phyloP scores from a whole-genome alignment of 2,113 vertebrate genomes.

The Ceyx margarethae region DNA sequence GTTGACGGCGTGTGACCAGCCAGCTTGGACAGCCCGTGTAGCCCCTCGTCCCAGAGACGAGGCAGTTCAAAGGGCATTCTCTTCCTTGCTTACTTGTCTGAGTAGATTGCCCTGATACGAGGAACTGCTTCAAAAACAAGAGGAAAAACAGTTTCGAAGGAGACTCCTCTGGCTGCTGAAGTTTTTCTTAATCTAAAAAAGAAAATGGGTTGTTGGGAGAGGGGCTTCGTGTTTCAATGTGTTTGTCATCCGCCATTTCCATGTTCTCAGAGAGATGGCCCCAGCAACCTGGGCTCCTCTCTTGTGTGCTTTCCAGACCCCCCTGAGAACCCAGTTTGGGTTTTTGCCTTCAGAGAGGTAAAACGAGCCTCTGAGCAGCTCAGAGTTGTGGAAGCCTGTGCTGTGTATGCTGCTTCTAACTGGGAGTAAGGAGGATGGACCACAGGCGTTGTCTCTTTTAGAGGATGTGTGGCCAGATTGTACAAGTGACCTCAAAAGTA shows the following conservation, averaged over 20 bases:
- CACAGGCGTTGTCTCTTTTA: fast-evolving
- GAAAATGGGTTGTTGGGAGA: background rate
- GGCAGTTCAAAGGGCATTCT: background rate
- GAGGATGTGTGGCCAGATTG: background rate
- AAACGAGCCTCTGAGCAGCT: background rate
- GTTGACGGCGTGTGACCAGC: background rate
- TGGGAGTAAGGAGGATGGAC: background rate
- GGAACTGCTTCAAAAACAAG: background rate
- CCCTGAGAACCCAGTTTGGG: fast-evolving
- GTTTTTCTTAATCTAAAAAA: background rate
- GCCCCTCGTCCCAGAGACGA: background rate
- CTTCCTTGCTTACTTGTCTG: fast-evolving
- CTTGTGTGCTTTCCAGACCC: fast-evolving
- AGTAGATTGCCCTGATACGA: background rate
- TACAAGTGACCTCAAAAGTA: background rate
- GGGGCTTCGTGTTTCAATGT: background rate
- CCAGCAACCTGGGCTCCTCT: background rate
- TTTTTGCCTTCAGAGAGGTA: background rate
- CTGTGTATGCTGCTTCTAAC: background rate
- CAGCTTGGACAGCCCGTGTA: background rate
- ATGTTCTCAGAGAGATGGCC: background rate
- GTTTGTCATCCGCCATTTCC: background rate
- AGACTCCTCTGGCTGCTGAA: background rate
- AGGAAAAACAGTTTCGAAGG: background rate
- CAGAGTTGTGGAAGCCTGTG: fast-evolving